Conservation (phyloP, 2,888 invertebrate genomes). For the Pachliopta kotzebuea region DNA sequence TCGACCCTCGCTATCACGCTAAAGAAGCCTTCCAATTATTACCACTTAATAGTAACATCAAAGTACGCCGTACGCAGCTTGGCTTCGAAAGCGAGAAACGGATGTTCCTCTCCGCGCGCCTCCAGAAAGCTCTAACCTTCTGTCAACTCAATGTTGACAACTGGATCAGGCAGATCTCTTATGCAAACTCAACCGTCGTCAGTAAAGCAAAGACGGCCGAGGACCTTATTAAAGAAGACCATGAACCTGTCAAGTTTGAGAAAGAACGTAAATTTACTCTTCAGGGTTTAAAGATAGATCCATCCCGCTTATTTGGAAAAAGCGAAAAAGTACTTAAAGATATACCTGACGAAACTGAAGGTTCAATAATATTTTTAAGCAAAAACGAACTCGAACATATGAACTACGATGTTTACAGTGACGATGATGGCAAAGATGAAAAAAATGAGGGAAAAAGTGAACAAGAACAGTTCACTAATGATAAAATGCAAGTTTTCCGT, state of each 20-base stretch:
- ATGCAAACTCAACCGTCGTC: conserved; percentile 64
- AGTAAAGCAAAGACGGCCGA: conserved; percentile 74
- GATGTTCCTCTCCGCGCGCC: conserved; percentile 82
- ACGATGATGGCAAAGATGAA: conserved; percentile 73
- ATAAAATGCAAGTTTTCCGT: conserved; percentile 76
- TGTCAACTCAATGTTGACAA: conserved; percentile 83
- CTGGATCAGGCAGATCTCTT: conserved; percentile 83
- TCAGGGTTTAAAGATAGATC: conserved; percentile 74
- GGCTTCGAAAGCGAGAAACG: conserved; percentile 82
- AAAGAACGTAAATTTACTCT: conserved; percentile 76
- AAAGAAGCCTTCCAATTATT: conserved; percentile 77
- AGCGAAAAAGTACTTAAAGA: conserved; percentile 76
- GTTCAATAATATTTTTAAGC: conserved; percentile 84
- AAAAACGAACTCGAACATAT: conserved; percentile 83
- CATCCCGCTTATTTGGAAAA: conserved; percentile 73
- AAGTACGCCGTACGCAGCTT: conserved; percentile 78
- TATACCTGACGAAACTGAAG: conserved; percentile 82
- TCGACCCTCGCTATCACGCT: conserved; percentile 77
- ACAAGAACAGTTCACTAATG: conserved; percentile 65
- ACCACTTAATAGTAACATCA: conserved; percentile 62
- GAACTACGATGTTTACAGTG: conserved; percentile 79
- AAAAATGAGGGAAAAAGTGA: conserved; percentile 65
- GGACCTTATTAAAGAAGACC: conserved; percentile 78
- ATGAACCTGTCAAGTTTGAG: conserved; percentile 74
- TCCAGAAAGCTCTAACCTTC: conserved; percentile 83